A percentile compares a stretch with the other conserved stretches of the same genome.
These are phyloP conservation scores for Limnephilus rhombicus DNA, from an alignment of 2,888 invertebrate genomes.

Conservation along the genomic window DNA sequence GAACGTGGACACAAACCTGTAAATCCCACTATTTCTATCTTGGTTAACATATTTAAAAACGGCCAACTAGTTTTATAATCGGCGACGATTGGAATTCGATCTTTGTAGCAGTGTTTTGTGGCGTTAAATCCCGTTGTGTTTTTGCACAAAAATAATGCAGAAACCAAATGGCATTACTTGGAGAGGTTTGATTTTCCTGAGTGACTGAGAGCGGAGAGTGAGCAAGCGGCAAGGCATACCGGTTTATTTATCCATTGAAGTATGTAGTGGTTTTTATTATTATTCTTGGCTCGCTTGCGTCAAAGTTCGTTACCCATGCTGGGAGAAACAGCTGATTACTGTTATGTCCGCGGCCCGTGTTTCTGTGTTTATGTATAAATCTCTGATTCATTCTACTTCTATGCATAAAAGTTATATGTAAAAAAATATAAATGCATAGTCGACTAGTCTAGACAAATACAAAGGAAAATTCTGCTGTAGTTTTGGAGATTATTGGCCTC, in stretches of 20 bases:
- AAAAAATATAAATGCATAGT: neutral
- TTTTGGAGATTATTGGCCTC: neutral
- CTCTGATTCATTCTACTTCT: neutral
- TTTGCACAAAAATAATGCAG: constrained; percentile 26
- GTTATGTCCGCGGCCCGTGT: constrained; percentile 31
- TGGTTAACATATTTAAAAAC: neutral
- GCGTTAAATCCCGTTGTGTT: constrained; percentile 36
- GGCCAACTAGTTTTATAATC: neutral
- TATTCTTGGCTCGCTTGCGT: constrained; percentile 48
- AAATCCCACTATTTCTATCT: neutral
- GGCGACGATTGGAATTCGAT: neutral
- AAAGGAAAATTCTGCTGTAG: neutral
- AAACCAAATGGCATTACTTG: neutral
- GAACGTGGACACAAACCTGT: neutral
- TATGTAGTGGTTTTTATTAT: constrained; percentile 30
- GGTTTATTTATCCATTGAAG: constrained; percentile 54
- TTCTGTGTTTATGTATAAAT: neutral
- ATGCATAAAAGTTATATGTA: neutral
- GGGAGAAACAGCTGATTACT: constrained; percentile 60
- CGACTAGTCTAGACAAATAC: neutral
- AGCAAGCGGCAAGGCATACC: constrained; percentile 22
- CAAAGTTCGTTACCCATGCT: constrained; percentile 53
- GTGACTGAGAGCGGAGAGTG: neutral
- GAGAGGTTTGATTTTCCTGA: constrained; percentile 25
- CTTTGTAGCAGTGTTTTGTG: constrained; percentile 3